These are phyloP conservation scores for Ephialtes manifestator DNA, from an alignment of 2,888 invertebrate species.

Conservation along the genomic window DNA sequence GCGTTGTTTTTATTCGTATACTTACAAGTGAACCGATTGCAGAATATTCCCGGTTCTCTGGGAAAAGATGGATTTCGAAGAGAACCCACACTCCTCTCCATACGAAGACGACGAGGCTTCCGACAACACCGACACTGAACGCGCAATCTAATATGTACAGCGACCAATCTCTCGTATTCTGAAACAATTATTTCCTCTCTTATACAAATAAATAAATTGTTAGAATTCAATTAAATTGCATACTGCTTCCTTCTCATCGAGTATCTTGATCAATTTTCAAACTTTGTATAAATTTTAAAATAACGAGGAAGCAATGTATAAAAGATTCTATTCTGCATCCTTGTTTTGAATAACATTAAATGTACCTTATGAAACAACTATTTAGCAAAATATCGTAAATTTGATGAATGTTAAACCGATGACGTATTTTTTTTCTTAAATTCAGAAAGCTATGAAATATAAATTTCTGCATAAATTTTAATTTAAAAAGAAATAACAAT, in stretches of 20 bases:
- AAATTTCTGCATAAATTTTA: too few species aligned
- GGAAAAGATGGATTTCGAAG: conserved; percentile 93
- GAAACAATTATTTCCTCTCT: conserved; percentile 81
- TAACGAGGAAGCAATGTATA: neutral
- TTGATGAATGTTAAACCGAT: too few species aligned
- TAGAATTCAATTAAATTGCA: neutral
- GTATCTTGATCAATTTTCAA: too few species aligned
- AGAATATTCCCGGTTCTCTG: conserved; percentile 89
- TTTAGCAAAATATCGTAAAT: too few species aligned
- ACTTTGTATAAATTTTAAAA: too few species aligned
- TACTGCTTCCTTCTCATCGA: too few species aligned
- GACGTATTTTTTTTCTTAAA: too few species aligned
- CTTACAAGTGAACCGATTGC: conserved; percentile 94
- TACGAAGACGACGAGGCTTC: conserved; percentile 94
- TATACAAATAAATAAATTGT: conserved; percentile 1
- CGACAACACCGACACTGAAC: conserved; percentile 94
- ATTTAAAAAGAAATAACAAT: too few species aligned
- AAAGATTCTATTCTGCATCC: neutral
- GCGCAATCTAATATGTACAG: conserved; percentile 94
- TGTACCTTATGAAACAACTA: neutral
- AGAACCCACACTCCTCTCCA: conserved; percentile 96
- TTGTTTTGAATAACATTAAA: neutral
- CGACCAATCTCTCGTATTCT: conserved; percentile 91
- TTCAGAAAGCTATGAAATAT: too few species aligned
- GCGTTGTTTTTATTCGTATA: conserved; percentile 68